These are phyloP conservation scores for Metopia argyrocephala DNA, from an alignment of 2,888 invertebrate genomes.

Conservation along the genomic window DNA sequence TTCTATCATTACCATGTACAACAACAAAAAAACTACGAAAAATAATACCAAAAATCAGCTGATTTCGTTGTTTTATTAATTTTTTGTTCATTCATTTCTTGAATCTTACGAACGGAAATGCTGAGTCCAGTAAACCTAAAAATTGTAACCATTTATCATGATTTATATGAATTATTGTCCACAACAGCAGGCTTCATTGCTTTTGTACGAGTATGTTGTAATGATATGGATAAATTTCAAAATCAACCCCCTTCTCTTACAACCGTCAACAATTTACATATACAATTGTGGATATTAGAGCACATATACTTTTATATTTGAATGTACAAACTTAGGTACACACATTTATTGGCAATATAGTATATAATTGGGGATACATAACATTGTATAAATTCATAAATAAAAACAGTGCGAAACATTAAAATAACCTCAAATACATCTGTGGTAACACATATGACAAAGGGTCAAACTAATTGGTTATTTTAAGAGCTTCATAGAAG, in stretches of 20 bases:
- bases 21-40: neutral
- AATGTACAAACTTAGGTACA: too few relatives aligned
- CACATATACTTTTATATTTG: neutral
- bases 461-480: too few relatives aligned
- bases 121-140: conserved; percentile 62
- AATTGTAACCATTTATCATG: conserved; percentile 59
- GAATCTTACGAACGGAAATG: conserved; percentile 49
- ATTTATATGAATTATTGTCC: conserved; percentile 61
- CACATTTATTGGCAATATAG: conserved; percentile 52
- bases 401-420: too few relatives aligned
- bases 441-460: too few relatives aligned
- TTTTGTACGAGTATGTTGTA: conserved; percentile 12
- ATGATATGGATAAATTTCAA: conserved; percentile 53
- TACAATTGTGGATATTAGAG: neutral
- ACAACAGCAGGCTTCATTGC: conserved; percentile 51
- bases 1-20: too few relatives aligned
- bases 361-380: too few relatives aligned
- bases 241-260: conserved; percentile 27
- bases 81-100: neutral
- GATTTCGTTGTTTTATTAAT: conserved; percentile 45
- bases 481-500: too few relatives aligned
- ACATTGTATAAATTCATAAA: too few relatives aligned
- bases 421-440: too few relatives aligned
- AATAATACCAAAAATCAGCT: conserved; percentile 43
- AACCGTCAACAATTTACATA: conserved; percentile 1